Evolutionary conservation across 2,888 invertebrate genomes (phyloP), one percentile per base, ranked within the genome.

Genomic region (Dynastes grantii): DNA sequence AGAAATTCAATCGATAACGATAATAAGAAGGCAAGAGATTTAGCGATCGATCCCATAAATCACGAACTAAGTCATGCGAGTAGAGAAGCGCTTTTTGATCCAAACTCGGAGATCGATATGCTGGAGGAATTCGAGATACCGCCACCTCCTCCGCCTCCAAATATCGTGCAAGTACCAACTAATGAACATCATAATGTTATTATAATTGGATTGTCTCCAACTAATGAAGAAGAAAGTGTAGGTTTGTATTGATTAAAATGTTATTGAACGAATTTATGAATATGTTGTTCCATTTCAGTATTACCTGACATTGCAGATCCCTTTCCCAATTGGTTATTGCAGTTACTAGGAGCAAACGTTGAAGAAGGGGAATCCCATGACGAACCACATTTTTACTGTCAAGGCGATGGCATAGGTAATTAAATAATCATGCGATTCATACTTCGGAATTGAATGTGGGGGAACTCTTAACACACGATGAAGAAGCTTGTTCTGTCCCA

Each of bases 321-420:
- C 11, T 89, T 89, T 83, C 89, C 89, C 8, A 82, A 85, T 81
- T 89, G 89, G 89, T 81, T 89, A 75, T 82, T 89, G 67, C 86
- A 88, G 73, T 84, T 89, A 76, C 84, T 88, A 22, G 86, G 86
- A 3, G 83, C 82, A 22, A 83, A 82, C 63, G 79, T 82, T 29
- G 80, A 79, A 6, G 83, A 80, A 32, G 81, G 79, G 2, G 84
- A 82, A 22, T 77, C 80, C 11, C 84, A 84, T 37, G 87, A 87
- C 45, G 88, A 87, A 79, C 86, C 88, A 2, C 88, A 89, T 84
- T 88, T 87, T 81, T 89, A 88, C 79, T 88, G 88, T 78, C 89
- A 89, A 83, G 89, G 89, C n/a, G 89, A 89, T 80, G 89, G 89
- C 11, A 80, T 89, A 85, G 89, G 89, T 88, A 84, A 68, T 45